Percentiles rank a stretch among this genome's conserved stretches.
Evolutionary conservation across 2,113 vertebrate genomes (phyloP).

Genomic region (Ivindomyrus marchei): DNA sequence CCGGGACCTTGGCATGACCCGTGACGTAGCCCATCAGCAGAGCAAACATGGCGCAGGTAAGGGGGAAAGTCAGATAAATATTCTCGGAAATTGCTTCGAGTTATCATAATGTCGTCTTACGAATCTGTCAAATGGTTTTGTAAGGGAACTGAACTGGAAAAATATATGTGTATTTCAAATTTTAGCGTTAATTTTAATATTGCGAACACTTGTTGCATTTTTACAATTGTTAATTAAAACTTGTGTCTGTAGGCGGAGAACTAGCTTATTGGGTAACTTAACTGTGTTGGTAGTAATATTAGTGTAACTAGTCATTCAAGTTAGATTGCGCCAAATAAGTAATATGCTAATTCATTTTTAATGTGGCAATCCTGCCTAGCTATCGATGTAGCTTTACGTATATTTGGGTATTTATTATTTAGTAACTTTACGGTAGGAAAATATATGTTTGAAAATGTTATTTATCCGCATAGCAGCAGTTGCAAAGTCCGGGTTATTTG

Average conservation of each 20-base stretch:
- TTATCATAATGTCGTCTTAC: neutral
- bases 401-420: neutral
- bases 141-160: neutral
- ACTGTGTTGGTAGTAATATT: slow-evolving; percentile 1
- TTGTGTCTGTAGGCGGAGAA: neutral
- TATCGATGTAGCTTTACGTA: neutral
- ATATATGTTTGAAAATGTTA: neutral
- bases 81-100: neutral
- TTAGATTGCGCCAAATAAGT: no score
- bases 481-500: neutral
- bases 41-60: slow-evolving; percentile 50
- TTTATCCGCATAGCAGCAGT: neutral
- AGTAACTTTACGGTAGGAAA: neutral
- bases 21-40: slow-evolving; percentile 33
- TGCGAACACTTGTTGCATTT: slow-evolving; percentile 9
- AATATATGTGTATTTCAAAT: neutral
- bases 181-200: neutral
- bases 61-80: slow-evolving; percentile 32
- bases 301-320: neutral
- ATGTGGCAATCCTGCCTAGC: neutral
- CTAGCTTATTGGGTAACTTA: slow-evolving; percentile 13
- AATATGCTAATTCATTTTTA: neutral
- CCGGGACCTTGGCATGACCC: slow-evolving; percentile 37
- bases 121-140: neutral
- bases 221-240: slow-evolving; percentile 2